Base-by-base conservation (phyloP, 2,888 invertebrate species). In the Ennomos erosarius region DNA sequence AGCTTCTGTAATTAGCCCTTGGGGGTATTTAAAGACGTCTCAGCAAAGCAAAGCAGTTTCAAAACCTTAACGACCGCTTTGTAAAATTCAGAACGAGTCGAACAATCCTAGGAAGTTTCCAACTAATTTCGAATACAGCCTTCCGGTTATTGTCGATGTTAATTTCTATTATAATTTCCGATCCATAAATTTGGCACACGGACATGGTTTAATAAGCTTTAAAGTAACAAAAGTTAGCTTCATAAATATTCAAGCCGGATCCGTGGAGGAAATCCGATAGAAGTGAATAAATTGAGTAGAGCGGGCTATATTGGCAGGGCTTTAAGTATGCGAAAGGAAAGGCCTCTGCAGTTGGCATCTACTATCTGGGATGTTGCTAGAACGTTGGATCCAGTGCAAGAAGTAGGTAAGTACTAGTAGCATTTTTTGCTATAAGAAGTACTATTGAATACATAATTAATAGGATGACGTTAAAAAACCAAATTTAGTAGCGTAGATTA, bases 201-300 rank as follows among this genome's bases (percentile, higher is more conserved):
- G 73, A 75, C 78, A 73, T 79, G 76, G 75, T 76, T 78, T 78
- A 75, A 77, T 82, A 82, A 78, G 71, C 73, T 74, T 73, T 69
- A 73, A 69, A 77, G 77, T 78, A 78, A 80, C 76, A 78, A 82
- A 84, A 86, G 78, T 83, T 79, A 66, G 73, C 70, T 81, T 84
- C 83, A 86, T 87, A 84, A 87, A 87, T 86, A 86, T 87, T 85
- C 84, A 85, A 69, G 67, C 68, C 64, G 67, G 70, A 70, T 72
- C 71, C 67, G 64, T 68, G 67, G 73, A 77, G 77, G 75, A 81
- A 84, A 84, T 83, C 80, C 79, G 78, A 85, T 83, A 80, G 81
- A 76, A 73, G 73, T 67, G 80, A 82, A 82, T 82, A 85, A 83
- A 85, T 85, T 83, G 77, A 78, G 76, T 68, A 62, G 69, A 74